These are phyloP conservation scores for Graphium colonna DNA, from an alignment of 2,888 invertebrate genomes.

Conservation along the genomic window DNA sequence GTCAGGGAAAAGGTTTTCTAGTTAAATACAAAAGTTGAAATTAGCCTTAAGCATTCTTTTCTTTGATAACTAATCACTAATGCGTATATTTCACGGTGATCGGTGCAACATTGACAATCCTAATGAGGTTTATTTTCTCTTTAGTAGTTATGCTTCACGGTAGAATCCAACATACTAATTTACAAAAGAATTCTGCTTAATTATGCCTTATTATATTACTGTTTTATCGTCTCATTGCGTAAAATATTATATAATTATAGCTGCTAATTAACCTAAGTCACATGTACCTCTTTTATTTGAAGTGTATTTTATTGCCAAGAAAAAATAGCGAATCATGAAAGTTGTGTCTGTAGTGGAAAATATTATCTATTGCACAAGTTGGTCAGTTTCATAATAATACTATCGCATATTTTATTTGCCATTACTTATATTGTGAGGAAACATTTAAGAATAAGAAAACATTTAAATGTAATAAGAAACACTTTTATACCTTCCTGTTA, in stretches of 20 bases:
- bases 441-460: too few relatives aligned
- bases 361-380: too few relatives aligned
- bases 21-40: neutral
- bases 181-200: constrained; percentile 15
- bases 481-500: too few relatives aligned
- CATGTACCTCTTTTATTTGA: neutral
- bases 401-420: too few relatives aligned
- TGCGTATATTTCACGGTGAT: constrained; percentile 4
- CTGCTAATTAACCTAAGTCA: constrained; percentile 14
- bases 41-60: neutral
- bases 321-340: too few relatives aligned
- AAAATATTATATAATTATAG: constrained; percentile 6
- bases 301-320: neutral
- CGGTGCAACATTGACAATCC: constrained; percentile 3
- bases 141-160: constrained; percentile 10
- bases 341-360: too few relatives aligned
- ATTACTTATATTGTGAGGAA: neutral
- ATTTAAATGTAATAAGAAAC: too few relatives aligned
- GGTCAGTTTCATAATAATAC: too few relatives aligned
- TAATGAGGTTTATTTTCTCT: constrained; percentile 7
- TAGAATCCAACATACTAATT: constrained; percentile 8
- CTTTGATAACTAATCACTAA: neutral
- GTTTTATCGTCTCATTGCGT: constrained; percentile 14
- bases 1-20: neutral
- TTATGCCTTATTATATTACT: constrained; percentile 13